Evolutionary conservation across 2,797 vertebrate genomes (phyloP).

Genomic region (Anguilla anguilla): DNA sequence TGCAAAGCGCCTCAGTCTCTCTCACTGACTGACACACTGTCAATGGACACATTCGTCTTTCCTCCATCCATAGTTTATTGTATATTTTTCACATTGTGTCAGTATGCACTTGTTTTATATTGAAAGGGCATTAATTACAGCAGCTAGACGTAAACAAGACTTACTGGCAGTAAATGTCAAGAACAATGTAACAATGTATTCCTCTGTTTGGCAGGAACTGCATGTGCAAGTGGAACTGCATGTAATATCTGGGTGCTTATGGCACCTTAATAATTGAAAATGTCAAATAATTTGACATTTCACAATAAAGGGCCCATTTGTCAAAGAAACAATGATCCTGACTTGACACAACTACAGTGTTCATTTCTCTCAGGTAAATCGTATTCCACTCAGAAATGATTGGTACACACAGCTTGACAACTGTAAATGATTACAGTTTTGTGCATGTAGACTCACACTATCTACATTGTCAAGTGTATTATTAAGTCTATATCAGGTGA

Average conservation of each 20-base stretch:
- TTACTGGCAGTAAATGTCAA: not conserved
- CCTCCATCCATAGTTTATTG: not conserved
- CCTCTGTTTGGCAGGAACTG: not conserved
- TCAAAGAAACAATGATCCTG: not conserved
- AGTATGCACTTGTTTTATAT: not conserved
- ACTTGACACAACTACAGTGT: not conserved
- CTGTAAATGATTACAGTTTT: not conserved
- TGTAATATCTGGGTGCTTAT: not conserved
- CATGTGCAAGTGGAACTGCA: not conserved
- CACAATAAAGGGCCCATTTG: not conserved
- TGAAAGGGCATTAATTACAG: not conserved
- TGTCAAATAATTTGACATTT: not conserved
- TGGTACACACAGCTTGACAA: not conserved
- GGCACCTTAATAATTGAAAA: not conserved
- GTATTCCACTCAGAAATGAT: not conserved
- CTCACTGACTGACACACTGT: constrained; percentile 8
- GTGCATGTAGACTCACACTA: not conserved
- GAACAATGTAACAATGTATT: not conserved
- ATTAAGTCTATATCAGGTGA: not conserved
- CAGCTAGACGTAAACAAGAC: not conserved
- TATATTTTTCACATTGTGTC: not conserved
- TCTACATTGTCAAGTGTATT: not conserved
- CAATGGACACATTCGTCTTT: constrained; percentile 2
- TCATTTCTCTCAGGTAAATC: not conserved
- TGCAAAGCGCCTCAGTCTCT: not conserved